These are phyloP conservation scores for Ceyx cyanopectus DNA, from an alignment of 2,113 vertebrate species.

Conservation along the genomic window DNA sequence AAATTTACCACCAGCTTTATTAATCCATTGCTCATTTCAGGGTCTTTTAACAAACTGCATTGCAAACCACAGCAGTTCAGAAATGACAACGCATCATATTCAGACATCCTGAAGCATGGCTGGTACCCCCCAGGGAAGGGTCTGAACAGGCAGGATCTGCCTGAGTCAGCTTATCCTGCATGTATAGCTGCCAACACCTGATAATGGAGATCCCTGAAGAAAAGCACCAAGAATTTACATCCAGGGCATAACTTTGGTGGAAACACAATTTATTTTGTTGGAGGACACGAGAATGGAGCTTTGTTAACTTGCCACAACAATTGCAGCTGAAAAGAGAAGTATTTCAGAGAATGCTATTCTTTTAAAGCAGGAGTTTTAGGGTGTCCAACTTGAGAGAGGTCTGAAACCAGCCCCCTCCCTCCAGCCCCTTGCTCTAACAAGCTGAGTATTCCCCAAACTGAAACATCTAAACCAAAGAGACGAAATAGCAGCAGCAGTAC, in stretches of 20 bases:
- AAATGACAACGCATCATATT: neutral
- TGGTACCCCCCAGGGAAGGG: neutral
- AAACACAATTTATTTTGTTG: neutral
- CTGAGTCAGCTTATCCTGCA: neutral
- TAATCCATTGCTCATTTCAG: neutral
- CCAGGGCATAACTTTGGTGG: neutral
- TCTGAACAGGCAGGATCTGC: neutral
- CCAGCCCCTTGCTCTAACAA: fast-evolving
- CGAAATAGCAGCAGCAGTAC: neutral
- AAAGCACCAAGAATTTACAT: neutral
- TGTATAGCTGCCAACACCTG: neutral
- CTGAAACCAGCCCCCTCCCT: fast-evolving
- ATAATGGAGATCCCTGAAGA: neutral
- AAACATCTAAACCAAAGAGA: neutral
- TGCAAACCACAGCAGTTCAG: conserved; percentile 33
- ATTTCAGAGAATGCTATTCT: neutral
- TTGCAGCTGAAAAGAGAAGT: neutral
- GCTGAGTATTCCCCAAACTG: neutral
- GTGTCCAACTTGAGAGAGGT: neutral
- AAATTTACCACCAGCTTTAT: neutral
- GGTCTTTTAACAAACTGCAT: neutral
- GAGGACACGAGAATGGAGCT: neutral
- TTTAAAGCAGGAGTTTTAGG: neutral
- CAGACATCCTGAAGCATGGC: neutral
- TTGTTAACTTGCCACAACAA: neutral